Conservation (phyloP, 2,113 vertebrate species). For the Butorides virescens region DNA sequence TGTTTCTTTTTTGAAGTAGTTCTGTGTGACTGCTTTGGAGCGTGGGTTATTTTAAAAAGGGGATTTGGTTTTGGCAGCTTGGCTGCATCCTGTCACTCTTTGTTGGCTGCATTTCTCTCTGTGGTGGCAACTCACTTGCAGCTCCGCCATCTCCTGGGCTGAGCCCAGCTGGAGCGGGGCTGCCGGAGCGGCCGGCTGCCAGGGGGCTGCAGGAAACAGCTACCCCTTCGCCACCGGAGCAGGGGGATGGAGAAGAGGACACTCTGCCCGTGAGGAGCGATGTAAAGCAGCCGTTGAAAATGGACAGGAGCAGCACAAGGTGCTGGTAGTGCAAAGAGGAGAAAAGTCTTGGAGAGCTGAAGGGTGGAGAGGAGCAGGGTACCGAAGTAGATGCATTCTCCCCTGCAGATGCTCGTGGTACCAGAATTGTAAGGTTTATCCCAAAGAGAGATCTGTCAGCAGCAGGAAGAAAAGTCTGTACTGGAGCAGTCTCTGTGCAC, state of each 20-base stretch:
- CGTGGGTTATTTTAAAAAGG: not conserved
- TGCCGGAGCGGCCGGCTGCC: not conserved
- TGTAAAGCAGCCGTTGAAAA: not conserved
- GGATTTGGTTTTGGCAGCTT: not conserved
- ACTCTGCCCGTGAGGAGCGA: accelerated
- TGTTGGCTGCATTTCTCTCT: not conserved
- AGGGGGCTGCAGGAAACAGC: not conserved
- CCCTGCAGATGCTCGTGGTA: not conserved
- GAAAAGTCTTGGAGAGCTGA: too few relatives aligned
- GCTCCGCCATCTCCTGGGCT: not conserved
- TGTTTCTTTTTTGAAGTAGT: not conserved
- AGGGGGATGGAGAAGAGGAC: not conserved
- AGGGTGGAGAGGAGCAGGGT: not conserved
- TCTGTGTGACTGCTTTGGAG: not conserved
- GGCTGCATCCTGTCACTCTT: not conserved
- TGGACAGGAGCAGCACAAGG: not conserved
- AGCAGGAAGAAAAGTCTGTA: not conserved
- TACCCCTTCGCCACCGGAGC: accelerated
- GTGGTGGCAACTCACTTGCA: not conserved
- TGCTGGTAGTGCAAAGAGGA: not conserved
- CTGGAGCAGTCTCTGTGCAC: not conserved
- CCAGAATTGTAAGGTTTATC: not conserved
- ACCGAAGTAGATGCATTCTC: not conserved
- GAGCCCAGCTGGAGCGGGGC: not conserved
- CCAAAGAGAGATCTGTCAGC: not conserved